Evolutionary conservation across 2,113 vertebrate genomes (phyloP), one percentile per base, ranked within the genome.

Genomic region (Vicugna pacos): DNA sequence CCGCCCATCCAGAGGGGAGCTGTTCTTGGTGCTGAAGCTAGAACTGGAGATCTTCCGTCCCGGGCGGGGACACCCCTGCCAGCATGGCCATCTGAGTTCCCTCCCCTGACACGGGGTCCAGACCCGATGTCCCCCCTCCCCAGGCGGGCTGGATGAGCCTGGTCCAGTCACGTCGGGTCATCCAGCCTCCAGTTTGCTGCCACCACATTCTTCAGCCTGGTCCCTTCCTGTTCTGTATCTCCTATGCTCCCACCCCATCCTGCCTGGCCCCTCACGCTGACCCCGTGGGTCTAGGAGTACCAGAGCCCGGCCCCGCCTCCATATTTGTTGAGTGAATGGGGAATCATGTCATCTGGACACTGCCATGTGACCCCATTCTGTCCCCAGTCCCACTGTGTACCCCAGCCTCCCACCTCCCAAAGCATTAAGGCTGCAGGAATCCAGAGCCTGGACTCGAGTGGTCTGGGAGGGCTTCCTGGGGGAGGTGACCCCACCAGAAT

Each of bases 61-160:
- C 28, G n/a, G n/a, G 11, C 24, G 42, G 22, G 38, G 56, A 13
- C 7, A 58, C 30, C 42, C 32, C 35, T 38, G 20, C 13, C 42
- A 26, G 2, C 8, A 52, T 5, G 11, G 10, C n/a, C 19, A 8
- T 11, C 22, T 5, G 64, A 35, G 64, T 6, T 19, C 14, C 70
- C 35, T n/a, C 42, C 62, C 42, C 50, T 3, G 50, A 30, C 84
- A 2, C 2, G 1, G 32, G 54, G 19, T 10, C 67, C 52, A 48
- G n/a, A 6, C 19, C 9, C 52, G 8, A 0, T 19, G 50, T 2
- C 3, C 30, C n/a, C 10, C 0, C 1, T 35, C 30, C 48, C 81
- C 0, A 0, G 56, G 9, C 30, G 70, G 73, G 35, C 69, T 60
- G 35, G 17, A 16, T 0, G 1, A 56, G 32, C 10, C 32, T 3